A percentile compares a stretch with the other conserved stretches of the same genome.
phyloP scores from a whole-genome alignment of 1,140 invertebrate species.

The Paraescarpia echinospica region DNA sequence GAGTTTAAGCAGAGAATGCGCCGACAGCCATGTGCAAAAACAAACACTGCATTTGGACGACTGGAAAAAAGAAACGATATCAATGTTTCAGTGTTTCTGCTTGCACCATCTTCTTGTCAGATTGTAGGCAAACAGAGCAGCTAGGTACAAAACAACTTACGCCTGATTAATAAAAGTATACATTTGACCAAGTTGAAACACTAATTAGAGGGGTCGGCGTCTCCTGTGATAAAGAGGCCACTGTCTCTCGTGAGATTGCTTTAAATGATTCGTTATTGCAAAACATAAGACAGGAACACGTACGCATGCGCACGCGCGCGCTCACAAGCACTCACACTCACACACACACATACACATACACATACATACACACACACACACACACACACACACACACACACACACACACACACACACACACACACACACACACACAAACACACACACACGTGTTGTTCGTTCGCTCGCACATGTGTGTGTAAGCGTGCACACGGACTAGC shows the following conservation, averaged over 20 bases:
- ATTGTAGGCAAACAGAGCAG: background rate
- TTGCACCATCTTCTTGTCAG: background rate
- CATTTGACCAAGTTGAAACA: background rate
- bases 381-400: slow-evolving; percentile 15
- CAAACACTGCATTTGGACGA: background rate
- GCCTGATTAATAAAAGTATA: background rate
- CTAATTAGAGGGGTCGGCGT: background rate
- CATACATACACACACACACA: slow-evolving; percentile 18
- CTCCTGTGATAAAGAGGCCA: too few species aligned
- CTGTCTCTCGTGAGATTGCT: too few species aligned
- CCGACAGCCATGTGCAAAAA: background rate
- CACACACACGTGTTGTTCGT: too few species aligned
- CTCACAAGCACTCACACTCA: slow-evolving; percentile 42
- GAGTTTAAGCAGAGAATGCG: background rate
- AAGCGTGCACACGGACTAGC: too few species aligned
- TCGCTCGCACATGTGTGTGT: too few species aligned
- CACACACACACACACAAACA: too few species aligned
- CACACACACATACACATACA: background rate
- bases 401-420: background rate
- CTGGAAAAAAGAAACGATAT: background rate
- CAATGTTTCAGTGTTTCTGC: background rate
- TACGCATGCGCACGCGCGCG: too few species aligned
- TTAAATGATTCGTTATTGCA: too few species aligned
- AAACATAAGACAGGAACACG: too few species aligned
- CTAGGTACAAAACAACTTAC: background rate